These are phyloP conservation scores for Perithous albicinctus DNA, from an alignment of 2,888 invertebrate species.

Conservation along the genomic window DNA sequence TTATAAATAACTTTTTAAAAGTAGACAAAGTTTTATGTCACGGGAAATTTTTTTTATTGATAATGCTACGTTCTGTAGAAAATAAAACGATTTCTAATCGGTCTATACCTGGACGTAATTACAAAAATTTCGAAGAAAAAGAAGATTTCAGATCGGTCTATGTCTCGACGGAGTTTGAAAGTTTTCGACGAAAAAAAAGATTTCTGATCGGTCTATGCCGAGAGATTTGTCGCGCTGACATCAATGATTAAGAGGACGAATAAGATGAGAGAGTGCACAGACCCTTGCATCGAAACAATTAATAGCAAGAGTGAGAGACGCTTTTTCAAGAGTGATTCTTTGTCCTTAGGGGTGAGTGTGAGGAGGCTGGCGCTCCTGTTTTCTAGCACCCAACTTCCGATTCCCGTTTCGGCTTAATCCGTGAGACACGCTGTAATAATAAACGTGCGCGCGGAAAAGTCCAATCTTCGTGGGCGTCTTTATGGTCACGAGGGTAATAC, in stretches of 20 bases:
- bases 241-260: conserved; percentile 17
- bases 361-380: neutral
- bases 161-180: too few relatives aligned
- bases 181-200: too few relatives aligned
- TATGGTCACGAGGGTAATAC: conserved; percentile 75
- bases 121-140: too few relatives aligned
- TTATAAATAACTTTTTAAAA: too few relatives aligned
- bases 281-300: conserved; percentile 33
- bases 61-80: too few relatives aligned
- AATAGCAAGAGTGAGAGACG: conserved; percentile 46
- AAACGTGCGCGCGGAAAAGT: conserved; percentile 76
- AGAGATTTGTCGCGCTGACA: too few relatives aligned
- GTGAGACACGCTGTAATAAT: conserved; percentile 78
- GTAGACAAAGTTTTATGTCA: too few relatives aligned
- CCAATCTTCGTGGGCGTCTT: conserved; percentile 81
- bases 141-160: too few relatives aligned
- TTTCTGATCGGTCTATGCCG: too few relatives aligned
- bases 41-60: too few relatives aligned
- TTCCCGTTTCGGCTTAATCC: conserved; percentile 81
- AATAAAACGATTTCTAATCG: too few relatives aligned
- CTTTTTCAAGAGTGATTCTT: conserved; percentile 38
- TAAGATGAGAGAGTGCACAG: neutral
- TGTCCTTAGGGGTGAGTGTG: conserved; percentile 23
- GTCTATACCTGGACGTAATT: too few relatives aligned
- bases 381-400: conserved; percentile 78